These are phyloP conservation scores for Prionace glauca DNA, from an alignment of 2,797 vertebrate genomes.

Conservation along the genomic window DNA sequence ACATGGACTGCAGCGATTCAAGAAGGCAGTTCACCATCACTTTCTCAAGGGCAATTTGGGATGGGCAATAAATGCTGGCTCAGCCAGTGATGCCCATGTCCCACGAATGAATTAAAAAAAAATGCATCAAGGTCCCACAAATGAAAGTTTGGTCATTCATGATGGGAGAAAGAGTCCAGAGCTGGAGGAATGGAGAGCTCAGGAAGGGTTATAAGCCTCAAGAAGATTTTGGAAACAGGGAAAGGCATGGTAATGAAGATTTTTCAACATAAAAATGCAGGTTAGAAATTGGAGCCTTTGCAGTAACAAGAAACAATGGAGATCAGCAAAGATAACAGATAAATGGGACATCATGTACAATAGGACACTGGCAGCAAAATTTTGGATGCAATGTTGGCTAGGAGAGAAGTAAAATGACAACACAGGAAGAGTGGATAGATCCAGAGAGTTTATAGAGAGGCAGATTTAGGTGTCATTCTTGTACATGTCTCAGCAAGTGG, in stretches of 20 bases:
- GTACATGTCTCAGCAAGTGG: background rate
- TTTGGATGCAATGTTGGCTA: background rate
- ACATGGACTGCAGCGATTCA: too few relatives aligned
- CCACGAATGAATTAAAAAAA: too few relatives aligned
- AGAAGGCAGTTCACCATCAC: too few relatives aligned
- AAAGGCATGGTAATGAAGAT: background rate
- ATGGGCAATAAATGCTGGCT: too few relatives aligned
- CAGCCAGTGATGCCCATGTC: too few relatives aligned
- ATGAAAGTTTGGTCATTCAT: background rate
- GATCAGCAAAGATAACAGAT: background rate
- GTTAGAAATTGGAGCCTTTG: background rate
- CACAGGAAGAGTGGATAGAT: background rate
- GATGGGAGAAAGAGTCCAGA: background rate
- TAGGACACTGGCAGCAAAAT: background rate
- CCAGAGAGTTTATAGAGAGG: background rate
- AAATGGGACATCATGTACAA: background rate
- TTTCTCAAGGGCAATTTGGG: too few relatives aligned
- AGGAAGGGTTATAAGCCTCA: background rate
- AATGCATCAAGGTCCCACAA: too few relatives aligned
- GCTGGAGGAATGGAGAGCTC: background rate
- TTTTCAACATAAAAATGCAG: background rate
- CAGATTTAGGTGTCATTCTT: background rate
- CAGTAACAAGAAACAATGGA: background rate
- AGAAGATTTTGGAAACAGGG: background rate
- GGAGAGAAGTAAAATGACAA: background rate